Evolutionary conservation across 2,888 invertebrate species (phyloP).

Genomic region (Euspilapteryx auroguttella): DNA sequence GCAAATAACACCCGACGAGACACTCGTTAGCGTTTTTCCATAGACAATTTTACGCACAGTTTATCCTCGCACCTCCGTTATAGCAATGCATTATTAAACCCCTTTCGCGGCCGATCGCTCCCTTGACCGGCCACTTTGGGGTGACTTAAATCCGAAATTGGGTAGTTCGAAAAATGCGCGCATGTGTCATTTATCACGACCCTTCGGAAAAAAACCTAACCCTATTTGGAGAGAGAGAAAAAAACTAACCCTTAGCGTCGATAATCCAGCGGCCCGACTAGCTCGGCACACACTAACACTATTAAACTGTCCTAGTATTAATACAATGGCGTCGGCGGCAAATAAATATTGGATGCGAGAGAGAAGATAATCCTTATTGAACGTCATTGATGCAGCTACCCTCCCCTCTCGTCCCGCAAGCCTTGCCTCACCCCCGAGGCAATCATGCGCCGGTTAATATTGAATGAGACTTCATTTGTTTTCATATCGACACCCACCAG

Average conservation of each 20-base stretch:
- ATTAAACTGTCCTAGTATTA: slow-evolving; percentile 54
- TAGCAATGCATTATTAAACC: slow-evolving; percentile 35
- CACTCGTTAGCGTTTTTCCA: slow-evolving; percentile 28
- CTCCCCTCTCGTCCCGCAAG: too few species aligned
- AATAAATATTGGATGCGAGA: slow-evolving; percentile 53
- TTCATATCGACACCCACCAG: too few species aligned
- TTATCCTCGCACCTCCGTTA: slow-evolving; percentile 31
- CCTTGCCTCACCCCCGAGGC: too few species aligned
- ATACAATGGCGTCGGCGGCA: slow-evolving; percentile 41
- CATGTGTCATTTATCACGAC: slow-evolving; percentile 64
- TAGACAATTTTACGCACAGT: slow-evolving; percentile 36
- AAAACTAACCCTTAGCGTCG: slow-evolving; percentile 40
- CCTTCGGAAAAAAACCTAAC: slow-evolving; percentile 50
- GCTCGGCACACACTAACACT: slow-evolving; percentile 49
- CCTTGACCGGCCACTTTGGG: slow-evolving; percentile 56
- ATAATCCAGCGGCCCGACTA: slow-evolving; percentile 43
- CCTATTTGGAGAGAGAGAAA: too few species aligned
- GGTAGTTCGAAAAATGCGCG: slow-evolving; percentile 63
- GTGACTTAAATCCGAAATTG: slow-evolving; percentile 64
- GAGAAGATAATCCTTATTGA: slow-evolving; percentile 44
- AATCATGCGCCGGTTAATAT: slow-evolving; percentile 2
- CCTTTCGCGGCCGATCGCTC: slow-evolving; percentile 32
- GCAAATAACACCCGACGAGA: slow-evolving; percentile 20
- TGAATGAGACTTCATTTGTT: slow-evolving; percentile 2
- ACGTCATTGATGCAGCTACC: slow-evolving; percentile 21